A percentile compares a stretch with the other conserved stretches of the same genome.
These are phyloP conservation scores for Clarias batrachus DNA, from an alignment of 2,113 vertebrate genomes.

Conservation along the genomic window DNA sequence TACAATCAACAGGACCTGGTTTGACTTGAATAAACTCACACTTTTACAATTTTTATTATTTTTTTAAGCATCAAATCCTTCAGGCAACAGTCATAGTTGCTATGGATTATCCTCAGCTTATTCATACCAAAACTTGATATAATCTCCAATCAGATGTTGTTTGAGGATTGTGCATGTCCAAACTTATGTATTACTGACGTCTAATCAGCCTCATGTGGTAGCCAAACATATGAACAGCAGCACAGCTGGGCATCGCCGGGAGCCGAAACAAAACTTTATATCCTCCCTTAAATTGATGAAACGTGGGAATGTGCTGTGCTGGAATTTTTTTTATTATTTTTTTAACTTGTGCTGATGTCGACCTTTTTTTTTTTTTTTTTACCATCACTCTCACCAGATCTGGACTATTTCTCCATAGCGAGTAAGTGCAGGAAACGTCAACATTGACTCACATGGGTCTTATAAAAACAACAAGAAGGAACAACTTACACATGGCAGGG, in stretches of 20 bases:
- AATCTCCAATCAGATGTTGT: background rate
- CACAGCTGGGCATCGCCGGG: background rate
- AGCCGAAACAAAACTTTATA: background rate
- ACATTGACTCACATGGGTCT: background rate
- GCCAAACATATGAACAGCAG: background rate
- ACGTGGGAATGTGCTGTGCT: background rate
- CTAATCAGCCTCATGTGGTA: background rate
- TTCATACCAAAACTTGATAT: background rate
- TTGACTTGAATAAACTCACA: no score
- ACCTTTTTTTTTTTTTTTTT: background rate
- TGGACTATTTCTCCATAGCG: background rate
- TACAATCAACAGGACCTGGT: no score
- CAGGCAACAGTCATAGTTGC: background rate
- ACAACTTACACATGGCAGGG: background rate
- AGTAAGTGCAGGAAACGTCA: background rate
- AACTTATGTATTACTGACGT: background rate
- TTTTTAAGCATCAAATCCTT: background rate
- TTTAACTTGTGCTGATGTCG: background rate
- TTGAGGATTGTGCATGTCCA: background rate
- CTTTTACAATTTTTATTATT: background rate
- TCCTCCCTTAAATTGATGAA: background rate
- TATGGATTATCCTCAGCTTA: background rate
- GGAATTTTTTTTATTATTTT: background rate
- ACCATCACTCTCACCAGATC: background rate
- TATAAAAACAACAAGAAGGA: background rate